phyloP scores from a whole-genome alignment of 37 sponge, comb jelly and placozoan genomes.

The Chondrosia reniformis region DNA sequence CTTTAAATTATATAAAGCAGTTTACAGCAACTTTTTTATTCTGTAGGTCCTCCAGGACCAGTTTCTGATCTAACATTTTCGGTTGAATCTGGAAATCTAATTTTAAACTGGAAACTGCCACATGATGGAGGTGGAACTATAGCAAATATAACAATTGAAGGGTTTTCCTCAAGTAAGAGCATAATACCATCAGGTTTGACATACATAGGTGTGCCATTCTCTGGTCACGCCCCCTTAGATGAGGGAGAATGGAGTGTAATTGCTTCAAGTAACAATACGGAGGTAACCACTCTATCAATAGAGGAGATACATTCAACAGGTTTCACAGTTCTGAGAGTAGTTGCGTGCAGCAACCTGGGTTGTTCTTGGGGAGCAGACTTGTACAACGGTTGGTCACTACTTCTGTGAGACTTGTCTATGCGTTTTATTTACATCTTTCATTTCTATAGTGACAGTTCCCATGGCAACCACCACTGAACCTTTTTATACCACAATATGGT shows the following conservation, averaged over 20 bases:
- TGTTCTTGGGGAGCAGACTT: neutral
- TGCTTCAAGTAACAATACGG: too few species aligned
- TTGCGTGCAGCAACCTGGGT: slow-evolving; percentile 6
- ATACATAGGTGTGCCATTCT: too few species aligned
- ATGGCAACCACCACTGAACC: neutral
- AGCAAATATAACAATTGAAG: neutral
- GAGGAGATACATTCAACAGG: neutral
- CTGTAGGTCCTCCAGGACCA: slow-evolving; percentile 17
- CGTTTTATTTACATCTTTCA: too few species aligned
- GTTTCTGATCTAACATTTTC: neutral
- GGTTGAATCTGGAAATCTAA: neutral
- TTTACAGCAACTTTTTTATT: too few species aligned
- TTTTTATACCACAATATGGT: slow-evolving; percentile 32
- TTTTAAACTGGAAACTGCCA: slow-evolving; percentile 6
- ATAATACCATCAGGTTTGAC: neutral
- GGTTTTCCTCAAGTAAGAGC: neutral
- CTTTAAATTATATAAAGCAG: too few species aligned
- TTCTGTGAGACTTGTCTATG: too few species aligned
- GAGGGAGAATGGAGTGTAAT: neutral
- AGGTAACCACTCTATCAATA: too few species aligned
- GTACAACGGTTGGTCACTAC: neutral
- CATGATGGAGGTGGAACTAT: neutral
- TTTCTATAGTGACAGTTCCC: too few species aligned
- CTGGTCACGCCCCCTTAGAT: neutral
- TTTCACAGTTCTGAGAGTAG: neutral